Base-by-base conservation (phyloP, 2,797 vertebrate species). In the Apodemus agrarius region DNA sequence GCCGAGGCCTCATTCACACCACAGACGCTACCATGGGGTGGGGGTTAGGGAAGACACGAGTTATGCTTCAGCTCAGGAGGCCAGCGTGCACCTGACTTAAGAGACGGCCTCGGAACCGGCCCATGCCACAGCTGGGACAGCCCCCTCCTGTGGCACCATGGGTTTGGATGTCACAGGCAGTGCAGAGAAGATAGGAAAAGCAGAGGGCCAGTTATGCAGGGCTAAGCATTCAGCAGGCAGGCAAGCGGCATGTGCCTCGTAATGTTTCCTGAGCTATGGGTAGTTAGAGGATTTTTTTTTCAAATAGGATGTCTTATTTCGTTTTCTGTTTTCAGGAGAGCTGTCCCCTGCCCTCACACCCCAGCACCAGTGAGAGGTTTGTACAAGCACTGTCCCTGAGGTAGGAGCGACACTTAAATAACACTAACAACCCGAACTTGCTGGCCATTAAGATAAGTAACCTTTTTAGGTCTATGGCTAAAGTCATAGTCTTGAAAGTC, bases 181-280 rank as follows among this genome's bases (percentile, higher is more conserved):
- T 40, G 52, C 31, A n/a, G 8, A 4, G 1, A 6, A 91, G 72
- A n/a, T 1, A 12, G 84, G 74, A 65, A 31, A 46, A 8, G 3
- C 6, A 43, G 9, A 8, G 49, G 46, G 65, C 65, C 3, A 1
- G 12, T 0, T 19, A 34, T 31, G 13, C 1, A 34, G n/a, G 9
- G 24, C 19, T 22, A 22, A 37, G 19, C 34, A 3, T 31, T 6
- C 29, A 16, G 40, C 29, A 21, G 37, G 89, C 16, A 7, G n/a
- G 19, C 3, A 0, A 29, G 0, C 29, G 49, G 24, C 1, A 2
- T 29, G 24, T 76, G 61, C 40, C 11, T 26, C 14, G 5, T 3
- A 1, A 0, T 2, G 43, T 80, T 26, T 76, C 31, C 22, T 3
- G 19, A n/a, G 31, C 57, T 61, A 13, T 16, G 1, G 16, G 14